Base-by-base conservation (phyloP, 2,113 vertebrate genomes). In the Tragelaphus strepsiceros region DNA sequence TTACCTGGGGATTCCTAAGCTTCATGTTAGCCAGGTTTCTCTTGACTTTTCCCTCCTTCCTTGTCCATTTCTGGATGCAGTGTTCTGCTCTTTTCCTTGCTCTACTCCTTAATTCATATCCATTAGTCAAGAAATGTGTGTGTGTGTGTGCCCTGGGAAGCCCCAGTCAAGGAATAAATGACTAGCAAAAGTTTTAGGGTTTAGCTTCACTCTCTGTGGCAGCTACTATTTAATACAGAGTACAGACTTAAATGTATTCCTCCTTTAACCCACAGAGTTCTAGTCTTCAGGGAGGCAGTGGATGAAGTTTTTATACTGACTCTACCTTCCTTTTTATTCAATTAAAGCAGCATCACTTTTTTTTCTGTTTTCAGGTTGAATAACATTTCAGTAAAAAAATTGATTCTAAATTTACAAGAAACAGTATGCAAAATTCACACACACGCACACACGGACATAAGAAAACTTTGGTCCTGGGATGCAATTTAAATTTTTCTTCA, bases 371-470 rank as follows among this genome's bases (percentile, higher is more conserved):
- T 49, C 35, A 64, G 22, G 14, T 56, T 93, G 28, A 35, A 9
- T 30, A 78, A 78, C 9, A 64, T 56, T 86, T 90, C 14, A 80
- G 62, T 80, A 15, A 15, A 85, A 64, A 51, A 80, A 67, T 39
- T 3, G 35, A 67, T 64, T 78, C 9, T 9, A 64, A 80, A 24
- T 85, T 90, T 56, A 78, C 26, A 71, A 74, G 80, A 83, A 64
- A 28, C 13, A 58, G 35, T 58, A 91, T 81, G 22, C 17, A 81
- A 85, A 77, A 4, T 86, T 77, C 39, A 74, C 5, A 74, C 5
- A 12, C 58, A 61, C 2, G 5, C 4, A 21, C 4, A 10, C 32
- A 67, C 4, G 7, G 39, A 43, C 0, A 3, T 7, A 74, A 24
- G 43, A 43, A 43, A 77, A 77, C 39, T 86, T 64, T 80, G 43